phyloP scores from a whole-genome alignment of 2,888 invertebrate genomes.

The Empis livida region DNA sequence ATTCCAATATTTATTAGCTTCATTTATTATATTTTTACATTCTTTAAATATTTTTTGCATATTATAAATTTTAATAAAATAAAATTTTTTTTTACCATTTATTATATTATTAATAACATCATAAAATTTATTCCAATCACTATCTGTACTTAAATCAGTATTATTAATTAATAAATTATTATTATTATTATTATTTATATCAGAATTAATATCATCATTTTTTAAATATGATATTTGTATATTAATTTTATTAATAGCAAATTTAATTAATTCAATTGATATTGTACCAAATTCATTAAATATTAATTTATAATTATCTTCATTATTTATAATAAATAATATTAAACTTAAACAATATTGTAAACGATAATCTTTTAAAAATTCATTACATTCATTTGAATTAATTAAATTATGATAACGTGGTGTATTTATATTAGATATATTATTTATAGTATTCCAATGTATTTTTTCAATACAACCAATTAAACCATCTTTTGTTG shows the following conservation, averaged over 20 bases:
- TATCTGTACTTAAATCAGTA: neutral
- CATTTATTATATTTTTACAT: neutral
- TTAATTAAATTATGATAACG: slow-evolving; percentile 39
- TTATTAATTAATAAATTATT: neutral
- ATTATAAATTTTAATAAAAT: neutral
- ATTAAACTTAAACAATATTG: slow-evolving; percentile 67
- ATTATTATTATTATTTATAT: neutral
- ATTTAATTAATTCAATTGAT: slow-evolving; percentile 46
- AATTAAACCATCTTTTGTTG: slow-evolving; percentile 39
- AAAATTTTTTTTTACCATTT: neutral
- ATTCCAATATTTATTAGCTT: slow-evolving; percentile 42
- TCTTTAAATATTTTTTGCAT: no score
- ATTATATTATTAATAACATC: neutral
- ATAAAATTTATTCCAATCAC: neutral
- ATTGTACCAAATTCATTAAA: slow-evolving; percentile 37
- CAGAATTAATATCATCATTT: neutral
- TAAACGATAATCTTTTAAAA: slow-evolving; percentile 51
- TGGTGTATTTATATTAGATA: slow-evolving; percentile 47
- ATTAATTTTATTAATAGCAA: slow-evolving; percentile 57
- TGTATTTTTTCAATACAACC: slow-evolving; percentile 26
- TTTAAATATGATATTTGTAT: neutral
- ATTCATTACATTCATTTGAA: slow-evolving; percentile 23
- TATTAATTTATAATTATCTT: neutral
- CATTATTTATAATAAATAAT: no score
- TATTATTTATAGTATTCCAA: slow-evolving; percentile 26